A percentile compares a stretch with the other conserved stretches of the same genome.
These are phyloP conservation scores for Pithys albifrons DNA, from an alignment of 2,113 vertebrate species.

Conservation along the genomic window DNA sequence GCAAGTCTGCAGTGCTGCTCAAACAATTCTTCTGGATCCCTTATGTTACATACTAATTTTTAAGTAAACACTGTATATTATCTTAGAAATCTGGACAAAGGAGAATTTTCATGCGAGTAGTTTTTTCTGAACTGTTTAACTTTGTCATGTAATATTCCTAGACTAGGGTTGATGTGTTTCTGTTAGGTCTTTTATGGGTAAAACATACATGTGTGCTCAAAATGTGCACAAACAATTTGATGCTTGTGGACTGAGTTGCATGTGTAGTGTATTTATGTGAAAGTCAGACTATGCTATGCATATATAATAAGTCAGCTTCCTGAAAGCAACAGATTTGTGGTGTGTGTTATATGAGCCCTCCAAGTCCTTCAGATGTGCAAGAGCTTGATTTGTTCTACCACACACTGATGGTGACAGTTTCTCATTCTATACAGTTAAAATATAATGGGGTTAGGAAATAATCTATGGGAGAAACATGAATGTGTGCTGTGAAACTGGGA, in stretches of 20 bases:
- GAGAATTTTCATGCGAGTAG: not conserved
- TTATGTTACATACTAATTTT: not conserved
- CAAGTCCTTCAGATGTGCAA: not conserved
- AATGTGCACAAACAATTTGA: rapidly evolving
- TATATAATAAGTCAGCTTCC: not conserved
- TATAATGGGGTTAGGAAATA: not conserved
- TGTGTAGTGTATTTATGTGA: not conserved
- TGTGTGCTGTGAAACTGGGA: not conserved
- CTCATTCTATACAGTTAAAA: not conserved
- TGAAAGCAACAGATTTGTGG: not conserved
- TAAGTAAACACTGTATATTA: not conserved
- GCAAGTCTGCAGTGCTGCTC: not conserved
- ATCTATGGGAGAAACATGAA: not conserved
- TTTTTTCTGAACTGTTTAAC: not conserved
- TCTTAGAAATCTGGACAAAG: not conserved
- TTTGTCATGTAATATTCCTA: not conserved
- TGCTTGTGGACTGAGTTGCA: not conserved
- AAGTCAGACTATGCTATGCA: not conserved
- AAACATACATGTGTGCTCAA: rapidly evolving
- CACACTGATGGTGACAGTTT: not conserved
- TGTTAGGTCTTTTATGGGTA: not conserved
- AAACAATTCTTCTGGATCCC: not conserved
- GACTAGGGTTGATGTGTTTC: not conserved
- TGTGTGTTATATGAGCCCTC: not conserved
- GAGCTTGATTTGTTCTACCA: not conserved